phyloP scores from a whole-genome alignment of 2,113 vertebrate species.

The Trichechus manatus region DNA sequence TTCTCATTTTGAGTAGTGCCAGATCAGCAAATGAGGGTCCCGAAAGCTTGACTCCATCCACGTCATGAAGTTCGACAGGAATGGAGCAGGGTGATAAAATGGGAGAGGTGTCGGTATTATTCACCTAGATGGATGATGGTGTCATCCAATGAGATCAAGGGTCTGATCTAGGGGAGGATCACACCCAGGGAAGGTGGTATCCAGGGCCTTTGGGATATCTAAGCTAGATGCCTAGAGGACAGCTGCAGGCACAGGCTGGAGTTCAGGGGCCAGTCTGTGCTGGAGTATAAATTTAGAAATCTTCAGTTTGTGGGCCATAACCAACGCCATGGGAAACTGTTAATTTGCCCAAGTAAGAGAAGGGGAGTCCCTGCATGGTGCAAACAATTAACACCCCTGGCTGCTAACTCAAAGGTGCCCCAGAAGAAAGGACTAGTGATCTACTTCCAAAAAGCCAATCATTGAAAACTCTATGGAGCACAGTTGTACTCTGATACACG shows the following conservation, averaged over 20 bases:
- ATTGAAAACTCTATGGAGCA: background rate
- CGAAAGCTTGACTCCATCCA: too few species aligned
- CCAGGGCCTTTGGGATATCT: background rate
- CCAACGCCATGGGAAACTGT: background rate
- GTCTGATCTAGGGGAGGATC: background rate
- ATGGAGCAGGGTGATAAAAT: background rate
- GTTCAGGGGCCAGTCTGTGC: background rate
- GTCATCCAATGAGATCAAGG: background rate
- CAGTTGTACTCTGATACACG: background rate
- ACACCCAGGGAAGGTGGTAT: background rate
- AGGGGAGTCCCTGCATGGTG: background rate
- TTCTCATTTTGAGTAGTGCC: too few species aligned
- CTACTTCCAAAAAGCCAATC: background rate
- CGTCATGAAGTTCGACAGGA: background rate
- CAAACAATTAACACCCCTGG: too few species aligned
- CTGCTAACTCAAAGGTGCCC: background rate
- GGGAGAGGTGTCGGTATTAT: background rate
- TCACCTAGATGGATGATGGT: background rate
- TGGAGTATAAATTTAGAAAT: background rate
- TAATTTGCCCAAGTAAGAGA: background rate
- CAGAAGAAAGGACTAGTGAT: background rate
- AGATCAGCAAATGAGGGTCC: too few species aligned
- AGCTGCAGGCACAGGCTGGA: background rate
- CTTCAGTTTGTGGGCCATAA: background rate
- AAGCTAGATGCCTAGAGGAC: background rate